phyloP scores from a whole-genome alignment of 1,140 invertebrate species.

The Pteromalus puparum region DNA sequence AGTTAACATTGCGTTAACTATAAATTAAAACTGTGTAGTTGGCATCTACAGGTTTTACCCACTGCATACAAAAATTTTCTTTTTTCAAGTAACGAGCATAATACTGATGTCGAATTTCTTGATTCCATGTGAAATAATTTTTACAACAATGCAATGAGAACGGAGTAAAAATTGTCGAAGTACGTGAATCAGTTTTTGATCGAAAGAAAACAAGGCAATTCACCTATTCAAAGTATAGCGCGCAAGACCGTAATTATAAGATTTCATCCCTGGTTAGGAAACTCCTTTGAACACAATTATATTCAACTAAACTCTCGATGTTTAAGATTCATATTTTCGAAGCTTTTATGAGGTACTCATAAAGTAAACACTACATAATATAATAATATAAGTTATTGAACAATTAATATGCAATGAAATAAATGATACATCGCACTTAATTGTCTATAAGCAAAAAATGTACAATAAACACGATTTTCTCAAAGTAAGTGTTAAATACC shows the following conservation, averaged over 20 bases:
- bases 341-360: constrained; percentile 1
- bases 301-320: background rate
- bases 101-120: background rate
- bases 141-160: background rate
- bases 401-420: background rate
- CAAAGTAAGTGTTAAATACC: background rate
- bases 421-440: constrained; percentile 19
- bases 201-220: constrained; percentile 41
- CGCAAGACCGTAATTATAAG: background rate
- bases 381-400: background rate
- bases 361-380: background rate
- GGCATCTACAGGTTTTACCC: background rate
- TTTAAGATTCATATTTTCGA: background rate
- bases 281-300: background rate
- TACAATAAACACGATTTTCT: constrained; percentile 18
- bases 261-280: constrained; percentile 40
- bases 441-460: background rate
- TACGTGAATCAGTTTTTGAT: constrained; percentile 37
- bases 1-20: background rate
- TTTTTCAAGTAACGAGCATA: constrained; percentile 26
- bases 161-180: constrained; percentile 28
- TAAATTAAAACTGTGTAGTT: background rate
- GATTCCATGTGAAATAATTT: background rate
- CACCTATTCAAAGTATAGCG: constrained; percentile 23
- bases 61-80: background rate